Evolutionary conservation across 2,888 invertebrate species (phyloP).

Genomic region (Eudemis profundana): DNA sequence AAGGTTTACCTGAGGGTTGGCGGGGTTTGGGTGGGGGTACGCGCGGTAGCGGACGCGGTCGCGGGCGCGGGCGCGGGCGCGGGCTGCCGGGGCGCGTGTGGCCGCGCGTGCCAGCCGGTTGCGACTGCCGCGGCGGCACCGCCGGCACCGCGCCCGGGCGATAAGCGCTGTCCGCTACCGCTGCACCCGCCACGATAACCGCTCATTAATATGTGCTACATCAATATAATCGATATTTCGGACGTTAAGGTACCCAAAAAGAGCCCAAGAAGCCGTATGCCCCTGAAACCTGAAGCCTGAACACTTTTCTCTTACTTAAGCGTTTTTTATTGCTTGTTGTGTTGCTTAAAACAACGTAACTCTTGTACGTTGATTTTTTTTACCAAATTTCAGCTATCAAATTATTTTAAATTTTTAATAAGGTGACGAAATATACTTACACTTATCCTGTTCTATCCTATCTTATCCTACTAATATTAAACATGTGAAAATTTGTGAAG

Average conservation of each 20-base stretch:
- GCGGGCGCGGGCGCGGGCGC: conserved; percentile 61
- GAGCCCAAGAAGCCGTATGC: no score
- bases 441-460: no score
- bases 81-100: conserved; percentile 77
- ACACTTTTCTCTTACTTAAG: no score
- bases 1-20: conserved; percentile 71
- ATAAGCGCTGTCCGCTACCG: conserved; percentile 72
- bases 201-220: conserved; percentile 28
- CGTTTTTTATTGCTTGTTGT: no score
- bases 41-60: conserved; percentile 61
- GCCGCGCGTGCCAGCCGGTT: conserved; percentile 78
- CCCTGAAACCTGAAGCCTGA: no score
- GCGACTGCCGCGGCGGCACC: conserved; percentile 71
- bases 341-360: no score
- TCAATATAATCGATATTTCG: conserved; percentile 25
- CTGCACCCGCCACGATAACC: conserved; percentile 39
- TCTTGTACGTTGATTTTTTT: no score
- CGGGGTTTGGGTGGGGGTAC: conserved; percentile 51
- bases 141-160: conserved; percentile 60
- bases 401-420: no score
- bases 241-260: neutral
- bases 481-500: no score
- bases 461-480: no score
- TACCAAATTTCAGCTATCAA: no score
- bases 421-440: no score